These are phyloP conservation scores for Heterotilapia buettikoferi DNA, from an alignment of 2,113 vertebrate species.

Conservation along the genomic window DNA sequence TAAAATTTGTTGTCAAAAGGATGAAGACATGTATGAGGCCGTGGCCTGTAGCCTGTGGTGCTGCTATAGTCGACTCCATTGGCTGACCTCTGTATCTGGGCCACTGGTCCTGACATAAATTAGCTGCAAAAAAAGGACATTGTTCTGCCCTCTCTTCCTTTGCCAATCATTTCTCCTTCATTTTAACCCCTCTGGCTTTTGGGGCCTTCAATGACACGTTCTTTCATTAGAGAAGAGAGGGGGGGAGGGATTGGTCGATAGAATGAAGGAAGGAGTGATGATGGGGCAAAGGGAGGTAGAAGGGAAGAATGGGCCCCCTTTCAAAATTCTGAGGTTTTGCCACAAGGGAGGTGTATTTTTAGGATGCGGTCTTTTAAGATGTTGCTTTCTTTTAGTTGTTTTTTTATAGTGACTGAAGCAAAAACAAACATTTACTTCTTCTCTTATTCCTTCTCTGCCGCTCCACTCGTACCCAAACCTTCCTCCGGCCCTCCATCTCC, in stretches of 20 bases:
- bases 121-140: not conserved
- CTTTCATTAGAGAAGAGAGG: not conserved
- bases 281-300: not conserved
- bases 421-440: conserved; percentile 20
- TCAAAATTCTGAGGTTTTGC: not conserved
- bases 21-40: not conserved
- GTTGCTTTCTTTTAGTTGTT: not conserved
- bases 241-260: not conserved
- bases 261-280: not conserved
- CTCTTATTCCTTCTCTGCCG: not conserved
- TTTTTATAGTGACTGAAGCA: not conserved
- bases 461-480: not conserved
- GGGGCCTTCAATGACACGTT: conserved; percentile 38
- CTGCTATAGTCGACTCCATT: not conserved
- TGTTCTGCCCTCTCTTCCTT: conserved; percentile 2
- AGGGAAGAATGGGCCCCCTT: not conserved
- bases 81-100: conserved; percentile 37
- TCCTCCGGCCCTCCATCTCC: not conserved
- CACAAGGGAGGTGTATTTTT: conserved; percentile 39
- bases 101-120: conserved; percentile 54
- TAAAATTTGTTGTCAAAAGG: not conserved
- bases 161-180: not conserved
- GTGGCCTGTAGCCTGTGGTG: conserved; percentile 40
- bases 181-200: conserved; percentile 30
- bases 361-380: conserved; percentile 6